These are phyloP conservation scores for Sitta europaea DNA, from an alignment of 2,113 vertebrate genomes.

Conservation along the genomic window DNA sequence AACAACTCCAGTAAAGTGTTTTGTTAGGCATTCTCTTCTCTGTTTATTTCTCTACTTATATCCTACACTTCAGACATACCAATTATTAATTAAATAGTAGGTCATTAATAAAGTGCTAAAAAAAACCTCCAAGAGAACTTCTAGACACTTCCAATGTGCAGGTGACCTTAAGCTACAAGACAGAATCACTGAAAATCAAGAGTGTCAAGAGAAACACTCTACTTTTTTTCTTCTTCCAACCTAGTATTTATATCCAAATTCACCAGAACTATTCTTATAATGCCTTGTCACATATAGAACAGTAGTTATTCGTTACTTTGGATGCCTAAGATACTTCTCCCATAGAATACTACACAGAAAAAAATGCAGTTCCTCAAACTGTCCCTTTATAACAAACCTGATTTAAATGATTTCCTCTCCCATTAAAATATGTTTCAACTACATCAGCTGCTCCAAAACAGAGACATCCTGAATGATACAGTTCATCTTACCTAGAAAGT, in stretches of 20 bases:
- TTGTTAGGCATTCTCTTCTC: neutral
- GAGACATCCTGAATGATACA: neutral
- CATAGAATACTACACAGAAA: neutral
- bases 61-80: neutral
- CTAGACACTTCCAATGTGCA: neutral
- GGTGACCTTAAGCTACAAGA: neutral
- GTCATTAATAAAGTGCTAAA: neutral
- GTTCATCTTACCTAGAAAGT: neutral
- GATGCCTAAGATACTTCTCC: neutral
- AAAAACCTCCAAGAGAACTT: neutral
- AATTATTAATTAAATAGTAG: conserved; percentile 31
- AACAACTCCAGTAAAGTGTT: neutral
- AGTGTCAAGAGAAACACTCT: neutral
- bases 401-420: neutral
- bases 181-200: neutral
- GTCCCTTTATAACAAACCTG: neutral
- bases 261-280: neutral
- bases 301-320: neutral
- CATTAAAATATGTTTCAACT: neutral
- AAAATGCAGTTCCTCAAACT: neutral
- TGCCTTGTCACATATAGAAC: neutral
- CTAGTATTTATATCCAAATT: neutral
- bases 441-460: neutral
- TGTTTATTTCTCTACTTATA: conserved; percentile 1
- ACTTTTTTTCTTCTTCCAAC: neutral